Evolutionary conservation across 2,113 vertebrate species (phyloP).

Genomic region (Rhea pennata): DNA sequence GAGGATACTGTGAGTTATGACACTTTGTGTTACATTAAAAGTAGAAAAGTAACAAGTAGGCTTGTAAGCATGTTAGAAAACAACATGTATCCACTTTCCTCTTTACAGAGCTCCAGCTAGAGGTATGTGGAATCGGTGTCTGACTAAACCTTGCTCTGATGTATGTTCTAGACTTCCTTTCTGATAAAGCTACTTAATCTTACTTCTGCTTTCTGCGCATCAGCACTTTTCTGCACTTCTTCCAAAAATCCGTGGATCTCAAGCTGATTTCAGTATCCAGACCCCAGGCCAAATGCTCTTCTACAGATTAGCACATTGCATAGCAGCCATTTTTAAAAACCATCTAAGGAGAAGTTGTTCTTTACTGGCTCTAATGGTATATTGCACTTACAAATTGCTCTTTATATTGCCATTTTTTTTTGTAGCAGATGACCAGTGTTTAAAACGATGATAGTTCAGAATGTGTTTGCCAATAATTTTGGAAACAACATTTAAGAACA

Average conservation of each 20-base stretch:
- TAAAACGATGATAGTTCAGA: neutral
- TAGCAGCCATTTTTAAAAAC: neutral
- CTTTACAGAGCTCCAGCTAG: neutral
- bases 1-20: neutral
- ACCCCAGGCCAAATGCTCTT: neutral
- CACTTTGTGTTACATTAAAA: neutral
- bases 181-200: neutral
- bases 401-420: neutral
- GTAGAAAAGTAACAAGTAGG: neutral
- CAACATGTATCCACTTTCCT: neutral
- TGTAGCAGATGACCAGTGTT: neutral
- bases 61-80: neutral
- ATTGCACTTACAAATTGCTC: neutral
- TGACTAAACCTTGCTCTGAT: neutral
- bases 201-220: neutral
- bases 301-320: accelerated
- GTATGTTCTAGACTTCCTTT: neutral
- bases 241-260: accelerated
- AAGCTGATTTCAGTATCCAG: accelerated
- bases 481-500: neutral
- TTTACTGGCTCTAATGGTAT: neutral
- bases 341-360: neutral
- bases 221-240: accelerated
- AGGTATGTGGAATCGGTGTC: accelerated
- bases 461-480: slow-evolving; percentile 7